These are phyloP conservation scores for Cabera pusaria DNA, from an alignment of 2,888 invertebrate species.

Conservation along the genomic window DNA sequence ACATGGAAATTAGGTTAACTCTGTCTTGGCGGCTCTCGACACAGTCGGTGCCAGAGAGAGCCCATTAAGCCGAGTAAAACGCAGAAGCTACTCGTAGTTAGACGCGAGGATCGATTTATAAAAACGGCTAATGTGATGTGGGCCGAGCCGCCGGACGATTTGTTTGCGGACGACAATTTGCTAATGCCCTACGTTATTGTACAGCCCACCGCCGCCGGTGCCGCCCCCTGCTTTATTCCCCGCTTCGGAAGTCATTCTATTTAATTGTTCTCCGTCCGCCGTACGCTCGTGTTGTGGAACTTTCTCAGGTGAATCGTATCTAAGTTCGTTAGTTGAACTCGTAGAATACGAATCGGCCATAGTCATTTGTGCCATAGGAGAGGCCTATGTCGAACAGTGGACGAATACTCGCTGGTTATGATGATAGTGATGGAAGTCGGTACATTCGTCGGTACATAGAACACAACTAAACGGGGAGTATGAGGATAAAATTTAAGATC, in stretches of 20 bases:
- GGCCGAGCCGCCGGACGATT: conserved; percentile 1
- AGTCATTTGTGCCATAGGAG: too few species aligned
- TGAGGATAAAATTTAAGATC: too few species aligned
- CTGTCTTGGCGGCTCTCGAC: conserved; percentile 5
- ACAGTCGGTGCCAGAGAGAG: conserved; percentile 9
- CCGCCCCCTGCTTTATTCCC: conserved; percentile 4
- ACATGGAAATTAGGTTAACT: conserved; percentile 26
- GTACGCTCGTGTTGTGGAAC: too few species aligned
- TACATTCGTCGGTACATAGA: too few species aligned
- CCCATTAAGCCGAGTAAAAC: conserved; percentile 6
- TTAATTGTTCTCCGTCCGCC: conserved; percentile 4
- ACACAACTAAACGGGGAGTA: too few species aligned
- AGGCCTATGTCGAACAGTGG: too few species aligned
- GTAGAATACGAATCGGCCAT: too few species aligned
- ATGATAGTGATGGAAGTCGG: too few species aligned
- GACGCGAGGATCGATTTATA: neutral
- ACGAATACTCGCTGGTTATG: too few species aligned
- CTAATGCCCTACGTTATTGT: conserved; percentile 9
- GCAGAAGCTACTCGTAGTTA: too few species aligned
- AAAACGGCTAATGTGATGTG: neutral
- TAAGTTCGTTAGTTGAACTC: too few species aligned
- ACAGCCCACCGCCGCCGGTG: conserved; percentile 33
- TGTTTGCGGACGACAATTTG: conserved; percentile 16
- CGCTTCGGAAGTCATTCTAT: conserved; percentile 5
- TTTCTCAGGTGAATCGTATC: too few species aligned